Evolutionary conservation across 2,888 invertebrate species (phyloP), one percentile per base, ranked within the genome.

Genomic region (Dendrolimus pini): DNA sequence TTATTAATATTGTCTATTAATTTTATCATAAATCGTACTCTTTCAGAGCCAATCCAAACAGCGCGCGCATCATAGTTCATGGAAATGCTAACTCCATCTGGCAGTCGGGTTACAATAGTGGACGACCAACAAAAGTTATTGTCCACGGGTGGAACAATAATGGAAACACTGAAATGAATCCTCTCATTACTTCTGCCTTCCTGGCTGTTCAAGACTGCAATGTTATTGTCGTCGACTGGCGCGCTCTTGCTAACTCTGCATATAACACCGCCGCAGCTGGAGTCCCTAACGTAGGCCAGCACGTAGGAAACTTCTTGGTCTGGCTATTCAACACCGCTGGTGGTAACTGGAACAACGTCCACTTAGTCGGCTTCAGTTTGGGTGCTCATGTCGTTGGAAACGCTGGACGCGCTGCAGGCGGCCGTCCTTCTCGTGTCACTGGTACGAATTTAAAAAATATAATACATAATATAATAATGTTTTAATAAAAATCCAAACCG

Each of bases 291-390:
- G 78, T 87, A 1, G 89, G 89, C 0, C 71, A 75, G 56, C 72
- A 66, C 59, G 71, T 89, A 1, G 91, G 89, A 7, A 70, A 78
- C 59, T 88, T 91, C 70, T 63, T 91, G 7, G 70, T 75, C 9
- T 89, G 86, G 82, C 77, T 88, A 13, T 69, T 89, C 47, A 69
- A 76, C 56, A 80, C 69, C 0, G 77, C 75, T 41, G 86, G 88
- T 41, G 81, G 83, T 7, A 78, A 82, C 62, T 79, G 82, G 77
- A 80, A 80, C 61, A 78, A 83, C 56, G 74, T 89, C 0, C 91
- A 91, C 61, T 69, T 91, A 9, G 70, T 90, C 8, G 91, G 91
- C 13, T 83, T 84, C 74, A 90, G 90, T 63, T 77, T 91, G 63
- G 91, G 91, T 0, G 87, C 89, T 58, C 91, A 91, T 64, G 74